Evolutionary conservation across 2,888 invertebrate species (phyloP), one percentile per base, ranked within the genome.

Genomic region (Clunio marinus): DNA sequence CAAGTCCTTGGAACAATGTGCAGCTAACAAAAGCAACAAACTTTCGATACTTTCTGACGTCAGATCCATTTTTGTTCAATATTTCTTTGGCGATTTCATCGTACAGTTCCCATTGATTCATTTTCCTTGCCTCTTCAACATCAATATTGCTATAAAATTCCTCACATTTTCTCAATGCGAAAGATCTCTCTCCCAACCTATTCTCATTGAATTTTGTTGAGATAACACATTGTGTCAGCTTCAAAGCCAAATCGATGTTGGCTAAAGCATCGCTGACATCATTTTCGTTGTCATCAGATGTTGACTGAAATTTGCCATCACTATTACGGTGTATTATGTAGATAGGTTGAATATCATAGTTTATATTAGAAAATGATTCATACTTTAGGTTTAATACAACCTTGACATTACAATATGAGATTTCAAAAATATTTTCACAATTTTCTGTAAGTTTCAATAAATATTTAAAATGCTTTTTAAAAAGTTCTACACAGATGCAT

Each of bases 11-110:
- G 77, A 89, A 94, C 73, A 86, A 82, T 0, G 95, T 94, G 76
- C 93, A 93, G 0, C 92, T 91, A 72, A 96, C 82, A 75, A 96
- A 95, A 0, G 89, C 94, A 69, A 96, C 82, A 81, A 91, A 96
- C 77, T 96, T 97, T 72, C 88, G 83, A 72, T 87, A 15, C 1
- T 73, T 72, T 0, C 71, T 83, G 71, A 84, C 82, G 72, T 81
- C 83, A 62, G 85, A 85, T 63, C 86, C 75, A 45, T 81, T 78
- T 0, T 87, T 88, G 68, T 85, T 83, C 84, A 93, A 88, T 55
- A 96, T 80, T 79, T 96, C 95, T 71, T 89, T 83, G 1, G 91
- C 96, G 76, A 94, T 86, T 75, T 87, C 80, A 72, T 87, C 84
- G 96, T 96, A 97, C 60, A 96, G 78, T 71, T 91, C 88, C 59